These are phyloP conservation scores for Galemys pyrenaicus DNA, from an alignment of 2,113 vertebrate genomes.

Conservation along the genomic window DNA sequence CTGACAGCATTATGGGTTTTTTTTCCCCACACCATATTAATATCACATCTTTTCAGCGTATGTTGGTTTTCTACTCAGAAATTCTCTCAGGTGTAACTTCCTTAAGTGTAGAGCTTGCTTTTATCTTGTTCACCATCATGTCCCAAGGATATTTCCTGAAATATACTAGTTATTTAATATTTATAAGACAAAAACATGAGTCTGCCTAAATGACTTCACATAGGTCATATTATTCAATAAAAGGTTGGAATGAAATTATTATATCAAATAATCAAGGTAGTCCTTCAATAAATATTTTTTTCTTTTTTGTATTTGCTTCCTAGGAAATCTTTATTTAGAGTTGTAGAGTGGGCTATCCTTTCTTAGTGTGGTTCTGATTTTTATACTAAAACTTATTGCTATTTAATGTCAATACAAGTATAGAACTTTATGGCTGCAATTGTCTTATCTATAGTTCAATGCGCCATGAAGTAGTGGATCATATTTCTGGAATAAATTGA, in stretches of 20 bases:
- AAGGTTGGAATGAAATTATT: background rate
- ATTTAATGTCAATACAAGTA: constrained; percentile 29
- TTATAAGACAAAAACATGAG: background rate
- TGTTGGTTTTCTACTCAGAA: background rate
- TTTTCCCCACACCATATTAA: background rate
- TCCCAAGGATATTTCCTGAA: background rate
- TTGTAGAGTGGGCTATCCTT: background rate
- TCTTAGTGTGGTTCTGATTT: background rate
- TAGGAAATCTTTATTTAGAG: background rate
- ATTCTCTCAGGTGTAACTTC: constrained; percentile 12
- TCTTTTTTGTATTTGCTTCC: background rate
- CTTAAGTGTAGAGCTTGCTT: background rate
- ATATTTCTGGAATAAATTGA: constrained; percentile 63
- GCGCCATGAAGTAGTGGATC: constrained; percentile 41
- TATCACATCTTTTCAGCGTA: background rate
- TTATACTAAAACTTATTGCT: constrained; percentile 21
- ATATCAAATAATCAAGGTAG: background rate
- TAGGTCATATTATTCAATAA: background rate
- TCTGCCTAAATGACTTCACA: background rate
- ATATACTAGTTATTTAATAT: background rate
- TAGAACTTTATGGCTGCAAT: constrained; percentile 33
- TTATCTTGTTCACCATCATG: background rate
- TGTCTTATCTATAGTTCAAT: constrained; percentile 59
- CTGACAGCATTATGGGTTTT: background rate
- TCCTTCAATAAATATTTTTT: background rate